Evolutionary conservation across 2,113 vertebrate species (phyloP).

Genomic region (Rana temporaria): DNA sequence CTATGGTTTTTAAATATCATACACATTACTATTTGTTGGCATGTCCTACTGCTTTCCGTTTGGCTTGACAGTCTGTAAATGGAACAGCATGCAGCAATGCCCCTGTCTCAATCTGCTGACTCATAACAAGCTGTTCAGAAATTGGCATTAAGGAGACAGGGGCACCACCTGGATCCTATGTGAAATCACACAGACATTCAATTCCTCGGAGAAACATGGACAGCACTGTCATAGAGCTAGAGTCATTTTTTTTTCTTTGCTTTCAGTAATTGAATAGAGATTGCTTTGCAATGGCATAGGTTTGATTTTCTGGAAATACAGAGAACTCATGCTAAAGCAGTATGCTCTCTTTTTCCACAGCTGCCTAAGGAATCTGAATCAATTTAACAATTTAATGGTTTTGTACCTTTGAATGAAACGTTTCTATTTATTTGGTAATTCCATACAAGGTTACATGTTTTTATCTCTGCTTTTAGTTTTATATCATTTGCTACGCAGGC

Average conservation of each 20-base stretch:
- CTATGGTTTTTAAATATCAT: constrained; percentile 14
- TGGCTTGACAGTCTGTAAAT: constrained; percentile 53
- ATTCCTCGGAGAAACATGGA: constrained; percentile 40
- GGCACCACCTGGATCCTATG: constrained; percentile 56
- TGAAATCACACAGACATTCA: constrained; percentile 53
- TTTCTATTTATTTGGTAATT: no score
- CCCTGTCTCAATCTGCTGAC: constrained; percentile 53
- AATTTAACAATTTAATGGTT: no score
- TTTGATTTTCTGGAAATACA: constrained; percentile 31
- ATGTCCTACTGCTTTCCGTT: constrained; percentile 35
- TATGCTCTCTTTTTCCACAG: background rate
- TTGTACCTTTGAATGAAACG: no score
- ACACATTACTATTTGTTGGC: constrained; percentile 31
- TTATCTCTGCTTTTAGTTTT: no score
- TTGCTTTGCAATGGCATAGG: constrained; percentile 5
- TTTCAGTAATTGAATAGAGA: constrained; percentile 51
- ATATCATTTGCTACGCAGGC: no score
- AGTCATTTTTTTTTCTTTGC: constrained; percentile 22
- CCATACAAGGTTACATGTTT: no score
- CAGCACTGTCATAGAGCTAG: constrained; percentile 38
- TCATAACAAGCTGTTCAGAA: constrained; percentile 54
- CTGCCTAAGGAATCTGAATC: background rate
- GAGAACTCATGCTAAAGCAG: background rate
- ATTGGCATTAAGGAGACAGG: constrained; percentile 55
- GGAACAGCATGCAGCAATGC: constrained; percentile 44